These are phyloP conservation scores for Phoenicopterus ruber DNA, from an alignment of 2,113 vertebrate species.

Conservation along the genomic window DNA sequence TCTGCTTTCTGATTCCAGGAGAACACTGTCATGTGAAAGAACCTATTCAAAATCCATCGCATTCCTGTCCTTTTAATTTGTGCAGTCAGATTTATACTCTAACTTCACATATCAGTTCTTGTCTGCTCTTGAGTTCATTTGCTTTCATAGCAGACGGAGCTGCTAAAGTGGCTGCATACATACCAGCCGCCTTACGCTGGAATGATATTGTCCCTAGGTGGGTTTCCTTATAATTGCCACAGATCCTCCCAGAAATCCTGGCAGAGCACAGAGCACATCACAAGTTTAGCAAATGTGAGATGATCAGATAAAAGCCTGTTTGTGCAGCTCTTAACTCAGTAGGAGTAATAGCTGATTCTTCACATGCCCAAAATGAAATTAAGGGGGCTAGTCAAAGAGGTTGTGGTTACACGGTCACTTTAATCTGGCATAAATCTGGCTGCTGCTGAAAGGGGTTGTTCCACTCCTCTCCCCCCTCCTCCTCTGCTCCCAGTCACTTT, in stretches of 20 bases:
- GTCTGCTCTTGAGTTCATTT: constrained; percentile 49
- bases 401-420: constrained; percentile 43
- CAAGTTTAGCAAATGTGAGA: background rate
- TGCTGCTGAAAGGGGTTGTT: constrained; percentile 34
- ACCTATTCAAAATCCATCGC: constrained; percentile 65
- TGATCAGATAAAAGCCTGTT: constrained; percentile 11
- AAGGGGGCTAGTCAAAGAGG: constrained; percentile 42
- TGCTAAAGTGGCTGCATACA: constrained; percentile 39
- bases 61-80: constrained; percentile 58
- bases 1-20: constrained; percentile 55
- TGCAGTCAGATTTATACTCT: constrained; percentile 38
- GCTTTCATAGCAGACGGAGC: constrained; percentile 48
- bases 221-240: constrained; percentile 32
- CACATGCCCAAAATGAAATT: constrained; percentile 42
- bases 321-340: constrained; percentile 8
- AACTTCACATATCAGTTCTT: constrained; percentile 60
- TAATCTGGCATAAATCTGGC: constrained; percentile 45
- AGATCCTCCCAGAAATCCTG: constrained; percentile 43
- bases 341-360: constrained; percentile 29
- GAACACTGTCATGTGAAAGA: constrained; percentile 62
- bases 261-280: constrained; percentile 33
- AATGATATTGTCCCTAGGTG: constrained; percentile 52
- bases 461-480: background rate
- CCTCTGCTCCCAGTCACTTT: background rate
- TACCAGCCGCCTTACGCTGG: constrained; percentile 12